phyloP scores from a whole-genome alignment of 2,888 invertebrate genomes.

The Podabrus alpinus region DNA sequence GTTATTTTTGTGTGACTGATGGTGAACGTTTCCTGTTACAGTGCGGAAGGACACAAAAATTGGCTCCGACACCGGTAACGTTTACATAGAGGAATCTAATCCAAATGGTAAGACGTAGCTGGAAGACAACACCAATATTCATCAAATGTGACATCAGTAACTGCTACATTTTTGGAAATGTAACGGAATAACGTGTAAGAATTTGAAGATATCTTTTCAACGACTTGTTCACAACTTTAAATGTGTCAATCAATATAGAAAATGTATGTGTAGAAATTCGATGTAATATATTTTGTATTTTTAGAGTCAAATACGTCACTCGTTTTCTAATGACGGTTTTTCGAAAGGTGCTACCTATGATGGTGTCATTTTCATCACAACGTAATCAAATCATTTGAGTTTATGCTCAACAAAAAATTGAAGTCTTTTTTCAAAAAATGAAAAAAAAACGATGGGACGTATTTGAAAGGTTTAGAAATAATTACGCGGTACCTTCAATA shows the following conservation, averaged over 20 bases:
- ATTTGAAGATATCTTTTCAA: slow-evolving; percentile 2
- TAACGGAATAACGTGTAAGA: slow-evolving; percentile 9
- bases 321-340: not conserved
- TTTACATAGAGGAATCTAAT: slow-evolving; percentile 55
- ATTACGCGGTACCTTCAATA: slow-evolving; percentile 4
- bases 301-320: not conserved
- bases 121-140: slow-evolving; percentile 25
- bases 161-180: not conserved
- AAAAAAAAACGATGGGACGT: not conserved
- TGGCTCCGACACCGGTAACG: slow-evolving; percentile 52
- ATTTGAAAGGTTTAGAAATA: not conserved
- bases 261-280: slow-evolving; percentile 3
- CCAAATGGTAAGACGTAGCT: slow-evolving; percentile 43
- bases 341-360: not conserved
- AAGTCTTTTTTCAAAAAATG: too few species aligned
- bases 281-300: slow-evolving; percentile 3
- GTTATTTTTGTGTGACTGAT: slow-evolving; percentile 38
- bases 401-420: not conserved
- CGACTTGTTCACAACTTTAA: slow-evolving; percentile 1
- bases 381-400: not conserved
- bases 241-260: slow-evolving; percentile 6
- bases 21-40: slow-evolving; percentile 47
- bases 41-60: slow-evolving; percentile 54
- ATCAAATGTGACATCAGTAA: slow-evolving; percentile 30
- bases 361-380: not conserved